Conservation (phyloP, 2,113 vertebrate species). For the Sorex fumeus region DNA sequence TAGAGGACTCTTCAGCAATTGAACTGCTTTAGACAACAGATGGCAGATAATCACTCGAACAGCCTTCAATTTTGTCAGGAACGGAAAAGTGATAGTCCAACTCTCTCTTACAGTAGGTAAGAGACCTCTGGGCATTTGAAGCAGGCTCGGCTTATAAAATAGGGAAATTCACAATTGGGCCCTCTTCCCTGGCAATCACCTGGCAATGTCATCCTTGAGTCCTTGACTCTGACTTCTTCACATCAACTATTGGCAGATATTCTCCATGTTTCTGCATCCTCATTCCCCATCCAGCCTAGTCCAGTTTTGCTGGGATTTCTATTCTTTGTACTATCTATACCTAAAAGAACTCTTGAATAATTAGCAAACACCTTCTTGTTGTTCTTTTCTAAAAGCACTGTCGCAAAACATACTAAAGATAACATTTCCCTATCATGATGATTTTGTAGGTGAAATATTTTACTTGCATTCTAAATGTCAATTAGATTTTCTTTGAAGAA, state of each 20-base stretch:
- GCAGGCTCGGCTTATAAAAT: conserved; percentile 72
- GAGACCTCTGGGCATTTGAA: conserved; percentile 59
- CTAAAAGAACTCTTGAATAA: conserved; percentile 42
- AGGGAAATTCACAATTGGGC: background rate
- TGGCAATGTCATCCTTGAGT: conserved; percentile 50
- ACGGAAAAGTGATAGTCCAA: conserved; percentile 78
- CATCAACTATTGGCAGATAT: background rate
- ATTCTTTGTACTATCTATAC: background rate
- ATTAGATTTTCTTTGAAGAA: background rate
- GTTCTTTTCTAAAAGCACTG: background rate
- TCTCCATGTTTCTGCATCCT: background rate
- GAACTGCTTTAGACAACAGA: conserved; percentile 91
- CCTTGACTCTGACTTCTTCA: background rate
- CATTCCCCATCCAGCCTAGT: background rate
- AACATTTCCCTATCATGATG: background rate
- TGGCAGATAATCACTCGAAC: conserved; percentile 90
- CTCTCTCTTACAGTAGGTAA: conserved; percentile 68
- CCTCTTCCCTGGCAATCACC: background rate
- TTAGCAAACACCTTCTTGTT: conserved; percentile 27
- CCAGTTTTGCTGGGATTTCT: background rate
- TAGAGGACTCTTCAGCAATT: conserved; percentile 87
- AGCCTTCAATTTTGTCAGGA: conserved; percentile 82
- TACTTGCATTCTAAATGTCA: background rate
- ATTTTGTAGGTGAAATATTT: conserved; percentile 55
- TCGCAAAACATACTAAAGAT: background rate